phyloP scores from a whole-genome alignment of 2,797 vertebrate species.

The Ceyx erithaca region DNA sequence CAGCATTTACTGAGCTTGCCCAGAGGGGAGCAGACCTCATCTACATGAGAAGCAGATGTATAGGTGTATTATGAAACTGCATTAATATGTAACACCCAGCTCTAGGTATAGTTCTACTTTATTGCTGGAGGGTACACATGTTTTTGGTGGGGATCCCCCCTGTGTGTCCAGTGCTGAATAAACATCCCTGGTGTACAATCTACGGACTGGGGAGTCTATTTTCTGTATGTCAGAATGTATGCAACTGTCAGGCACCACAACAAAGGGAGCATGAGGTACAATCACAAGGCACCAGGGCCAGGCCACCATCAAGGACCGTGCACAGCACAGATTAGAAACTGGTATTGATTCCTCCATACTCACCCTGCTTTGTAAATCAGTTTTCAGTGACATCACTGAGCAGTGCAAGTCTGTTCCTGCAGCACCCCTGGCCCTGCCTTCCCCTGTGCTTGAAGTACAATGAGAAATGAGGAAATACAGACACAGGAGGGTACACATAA shows the following conservation, averaged over 20 bases:
- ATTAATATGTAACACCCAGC: no score
- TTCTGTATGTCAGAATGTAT: neutral
- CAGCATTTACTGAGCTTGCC: no score
- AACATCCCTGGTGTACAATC: no score
- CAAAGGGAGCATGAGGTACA: neutral
- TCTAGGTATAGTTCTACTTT: no score
- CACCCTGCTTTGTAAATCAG: neutral
- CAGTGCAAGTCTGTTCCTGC: neutral
- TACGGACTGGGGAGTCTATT: no score
- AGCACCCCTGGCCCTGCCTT: neutral
- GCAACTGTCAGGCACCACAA: neutral
- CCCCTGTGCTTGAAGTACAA: neutral
- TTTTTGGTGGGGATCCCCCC: no score
- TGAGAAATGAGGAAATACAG: neutral
- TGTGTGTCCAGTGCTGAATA: no score
- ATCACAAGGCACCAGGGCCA: no score
- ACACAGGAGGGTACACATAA: neutral
- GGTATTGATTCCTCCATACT: neutral
- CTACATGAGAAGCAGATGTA: no score
- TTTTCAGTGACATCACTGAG: neutral
- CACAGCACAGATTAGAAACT: neutral
- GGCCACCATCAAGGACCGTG: neutral
- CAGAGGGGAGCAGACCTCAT: no score
- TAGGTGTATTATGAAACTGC: no score
- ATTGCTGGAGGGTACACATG: no score